Evolutionary conservation across 2,888 invertebrate genomes (phyloP), one percentile per base, ranked within the genome.

Genomic region (Pheosia gnoma): DNA sequence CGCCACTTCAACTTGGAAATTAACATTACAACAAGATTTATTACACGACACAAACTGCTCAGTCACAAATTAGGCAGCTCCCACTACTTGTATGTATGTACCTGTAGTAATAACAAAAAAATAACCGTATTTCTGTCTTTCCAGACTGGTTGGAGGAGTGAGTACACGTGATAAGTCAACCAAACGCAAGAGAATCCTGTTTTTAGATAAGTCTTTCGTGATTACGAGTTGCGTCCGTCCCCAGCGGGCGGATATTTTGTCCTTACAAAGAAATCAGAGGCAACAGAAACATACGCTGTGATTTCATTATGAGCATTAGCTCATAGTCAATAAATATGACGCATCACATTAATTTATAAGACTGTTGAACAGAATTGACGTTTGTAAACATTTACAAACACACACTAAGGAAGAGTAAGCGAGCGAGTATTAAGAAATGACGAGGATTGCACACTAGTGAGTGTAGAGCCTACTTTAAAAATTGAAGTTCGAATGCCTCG

Each of bases 61-160:
- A 43, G 43, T 2, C 43, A 43, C 9, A 9, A 9, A 43, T 8
- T 43, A 3, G 43, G 25, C 25, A 41, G 41, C 4, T n/a, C 47
- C n/a, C 4, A 45, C 3, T 45, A 8, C 45, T 41, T 41, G 4
- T 45, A 45, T 41, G 4, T 45, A 45, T 25, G 25, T 25, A 25
- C 45, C 11, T 4, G 8, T 45, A 45, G 10, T 45, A 45, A 47
- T 47, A 47, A 47, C 49, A 9, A 54, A 58, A 60, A 61, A 66
- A 54, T 77, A 79, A 77, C 64, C 47, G 47, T 55, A 45, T 52
- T 58, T 63, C 83, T 83, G 88, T 93, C 83, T 85, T 96, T 95
- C 66, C 96, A 98, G 98, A 96, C 96, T 90, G 96, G 97, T 85
- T 98, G 98, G 98, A 96, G 98, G 94, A 96, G 97, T 84, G 98